These are phyloP conservation scores for Pogonus chalceus DNA, from an alignment of 1,140 invertebrate species.

Conservation along the genomic window DNA sequence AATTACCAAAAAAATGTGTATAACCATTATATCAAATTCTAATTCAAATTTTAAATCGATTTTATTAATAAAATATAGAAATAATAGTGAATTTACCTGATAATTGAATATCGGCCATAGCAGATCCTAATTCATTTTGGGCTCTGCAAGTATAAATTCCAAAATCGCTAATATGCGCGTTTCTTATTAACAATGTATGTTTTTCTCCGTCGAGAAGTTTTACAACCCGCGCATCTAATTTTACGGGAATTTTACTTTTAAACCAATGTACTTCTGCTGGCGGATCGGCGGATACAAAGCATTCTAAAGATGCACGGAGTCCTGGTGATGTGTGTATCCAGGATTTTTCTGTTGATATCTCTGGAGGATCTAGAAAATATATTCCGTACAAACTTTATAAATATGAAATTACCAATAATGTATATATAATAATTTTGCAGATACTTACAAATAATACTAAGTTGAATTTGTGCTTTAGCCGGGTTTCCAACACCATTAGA, in stretches of 20 bases:
- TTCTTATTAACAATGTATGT: conserved; percentile 56
- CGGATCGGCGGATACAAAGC: conserved; percentile 55
- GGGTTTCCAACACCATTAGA: conserved; percentile 63
- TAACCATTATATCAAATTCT: background rate
- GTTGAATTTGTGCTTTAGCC: conserved; percentile 46
- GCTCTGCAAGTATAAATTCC: conserved; percentile 69
- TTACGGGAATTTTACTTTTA: conserved; percentile 43
- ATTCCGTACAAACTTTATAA: too few relatives aligned
- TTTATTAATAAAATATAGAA: background rate
- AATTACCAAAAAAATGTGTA: background rate
- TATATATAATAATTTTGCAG: too few relatives aligned
- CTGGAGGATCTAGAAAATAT: conserved; percentile 53
- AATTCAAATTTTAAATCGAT: background rate
- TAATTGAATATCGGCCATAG: conserved; percentile 30
- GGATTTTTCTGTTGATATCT: conserved; percentile 44
- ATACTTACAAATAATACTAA: conserved; percentile 48
- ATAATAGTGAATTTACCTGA: conserved; percentile 22
- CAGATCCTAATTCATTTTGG: conserved; percentile 55
- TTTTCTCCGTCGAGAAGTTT: conserved; percentile 44
- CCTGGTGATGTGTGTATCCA: conserved; percentile 64
- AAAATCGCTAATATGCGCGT: conserved; percentile 57
- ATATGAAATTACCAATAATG: too few relatives aligned
- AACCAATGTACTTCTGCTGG: conserved; percentile 51
- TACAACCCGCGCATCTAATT: conserved; percentile 46
- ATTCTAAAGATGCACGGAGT: conserved; percentile 55